Conservation (phyloP, 2,888 invertebrate species). For the Baccha elongata region DNA sequence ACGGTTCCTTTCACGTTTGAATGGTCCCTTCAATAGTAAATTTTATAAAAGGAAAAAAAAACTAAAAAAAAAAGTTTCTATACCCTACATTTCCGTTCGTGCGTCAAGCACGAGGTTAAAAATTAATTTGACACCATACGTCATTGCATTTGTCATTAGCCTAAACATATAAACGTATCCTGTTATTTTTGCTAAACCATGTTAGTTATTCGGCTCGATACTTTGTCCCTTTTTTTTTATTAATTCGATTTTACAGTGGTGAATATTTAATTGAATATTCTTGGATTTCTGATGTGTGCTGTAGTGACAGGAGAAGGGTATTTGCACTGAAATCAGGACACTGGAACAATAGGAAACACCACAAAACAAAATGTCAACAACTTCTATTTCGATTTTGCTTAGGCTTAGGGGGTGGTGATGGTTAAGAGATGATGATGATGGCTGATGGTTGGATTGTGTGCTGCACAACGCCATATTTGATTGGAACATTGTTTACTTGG, state of each 20-base stretch:
- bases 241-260: conserved; percentile 46
- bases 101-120: conserved; percentile 42
- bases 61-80: background rate
- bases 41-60: conserved; percentile 4
- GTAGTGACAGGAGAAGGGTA: conserved; percentile 44
- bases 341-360: conserved; percentile 37
- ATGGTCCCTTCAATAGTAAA: conserved; percentile 45
- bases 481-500: conserved; percentile 60
- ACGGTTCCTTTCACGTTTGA: conserved; percentile 39
- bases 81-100: conserved; percentile 52
- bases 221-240: conserved; percentile 43
- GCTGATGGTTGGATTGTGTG: conserved; percentile 16
- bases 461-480: conserved; percentile 33
- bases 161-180: conserved; percentile 16
- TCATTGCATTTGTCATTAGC: conserved; percentile 8
- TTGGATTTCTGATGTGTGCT: conserved; percentile 11
- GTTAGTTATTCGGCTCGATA: conserved; percentile 48
- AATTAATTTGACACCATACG: conserved; percentile 49
- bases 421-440: conserved; percentile 8
- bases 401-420: conserved; percentile 35
- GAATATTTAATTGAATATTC: conserved; percentile 52
- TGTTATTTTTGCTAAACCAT: conserved; percentile 21
- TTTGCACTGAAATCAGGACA: conserved; percentile 60
- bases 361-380: conserved; percentile 59
- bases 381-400: conserved; percentile 64